Conservation (phyloP, 1,140 invertebrate genomes). For the Zophobas atratus region DNA sequence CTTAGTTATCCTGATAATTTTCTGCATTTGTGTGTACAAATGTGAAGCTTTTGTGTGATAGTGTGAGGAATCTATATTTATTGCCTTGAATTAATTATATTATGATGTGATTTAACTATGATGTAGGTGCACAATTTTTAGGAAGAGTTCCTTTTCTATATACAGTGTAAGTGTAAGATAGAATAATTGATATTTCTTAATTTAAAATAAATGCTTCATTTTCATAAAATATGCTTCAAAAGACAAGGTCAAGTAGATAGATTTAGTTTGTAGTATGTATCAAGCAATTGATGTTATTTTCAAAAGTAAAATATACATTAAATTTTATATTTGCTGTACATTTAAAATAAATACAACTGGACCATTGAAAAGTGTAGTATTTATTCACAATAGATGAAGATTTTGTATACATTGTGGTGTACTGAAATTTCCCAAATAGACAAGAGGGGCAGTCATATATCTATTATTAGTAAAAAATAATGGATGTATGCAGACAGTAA, state of each 20-base stretch:
- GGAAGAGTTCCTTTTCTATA: neutral
- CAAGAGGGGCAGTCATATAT: too few species aligned
- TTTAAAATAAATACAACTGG: too few species aligned
- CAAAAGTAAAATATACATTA: too few species aligned
- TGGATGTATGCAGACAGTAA: too few species aligned
- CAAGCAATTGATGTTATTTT: neutral
- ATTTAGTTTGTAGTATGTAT: slow-evolving; percentile 1
- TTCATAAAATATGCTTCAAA: too few species aligned
- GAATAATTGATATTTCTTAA: neutral
- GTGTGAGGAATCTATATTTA: slow-evolving; percentile 15
- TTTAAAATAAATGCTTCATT: neutral
- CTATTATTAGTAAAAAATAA: too few species aligned
- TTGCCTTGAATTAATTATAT: neutral
- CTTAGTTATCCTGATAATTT: slow-evolving; percentile 99
- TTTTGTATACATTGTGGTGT: too few species aligned
- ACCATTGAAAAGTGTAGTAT: too few species aligned
- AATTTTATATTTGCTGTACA: too few species aligned
- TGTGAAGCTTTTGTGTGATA: slow-evolving; percentile 36
- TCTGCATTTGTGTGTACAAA: slow-evolving; percentile 83
- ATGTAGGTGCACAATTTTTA: neutral
- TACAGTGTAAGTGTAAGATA: neutral
- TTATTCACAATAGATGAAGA: too few species aligned
- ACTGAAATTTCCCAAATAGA: too few species aligned
- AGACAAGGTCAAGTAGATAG: neutral
- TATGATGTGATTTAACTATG: neutral